Conservation (phyloP, 2,888 invertebrate genomes). For the Pheosia gnoma region DNA sequence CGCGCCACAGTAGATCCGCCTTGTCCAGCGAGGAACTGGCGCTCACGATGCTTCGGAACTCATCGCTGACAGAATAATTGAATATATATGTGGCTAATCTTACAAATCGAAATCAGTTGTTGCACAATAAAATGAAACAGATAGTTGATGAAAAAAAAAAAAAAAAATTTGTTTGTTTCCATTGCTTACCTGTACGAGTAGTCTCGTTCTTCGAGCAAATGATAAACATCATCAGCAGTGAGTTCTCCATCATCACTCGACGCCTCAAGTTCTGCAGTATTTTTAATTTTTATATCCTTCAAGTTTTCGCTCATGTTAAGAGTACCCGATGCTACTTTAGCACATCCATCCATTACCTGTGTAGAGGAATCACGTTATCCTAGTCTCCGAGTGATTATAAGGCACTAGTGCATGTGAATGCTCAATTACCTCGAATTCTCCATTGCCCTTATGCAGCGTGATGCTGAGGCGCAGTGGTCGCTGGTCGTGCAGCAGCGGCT, state of each 20-base stretch:
- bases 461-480: conserved; percentile 80
- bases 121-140: too few species aligned
- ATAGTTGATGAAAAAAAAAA: too few species aligned
- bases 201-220: conserved; percentile 45
- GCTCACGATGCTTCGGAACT: conserved; percentile 52
- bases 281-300: conserved; percentile 5
- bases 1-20: conserved; percentile 84
- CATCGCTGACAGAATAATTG: conserved; percentile 47
- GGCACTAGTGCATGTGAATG: too few species aligned
- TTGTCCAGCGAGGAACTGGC: conserved; percentile 45
- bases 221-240: conserved; percentile 50
- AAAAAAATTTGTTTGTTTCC: too few species aligned
- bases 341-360: conserved; percentile 47
- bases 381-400: too few species aligned
- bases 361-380: neutral
- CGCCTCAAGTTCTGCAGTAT: neutral
- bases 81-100: too few species aligned
- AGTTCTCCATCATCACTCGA: conserved; percentile 28
- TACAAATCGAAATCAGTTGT: too few species aligned
- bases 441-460: conserved; percentile 85
- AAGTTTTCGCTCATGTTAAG: conserved; percentile 15
- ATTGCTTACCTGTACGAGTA: conserved; percentile 49
- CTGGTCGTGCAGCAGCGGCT: conserved; percentile 83
- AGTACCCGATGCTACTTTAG: conserved; percentile 49
- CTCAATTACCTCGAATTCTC: conserved; percentile 80